Conservation (phyloP, 2,888 invertebrate species). For the Latrodectus elegans region DNA sequence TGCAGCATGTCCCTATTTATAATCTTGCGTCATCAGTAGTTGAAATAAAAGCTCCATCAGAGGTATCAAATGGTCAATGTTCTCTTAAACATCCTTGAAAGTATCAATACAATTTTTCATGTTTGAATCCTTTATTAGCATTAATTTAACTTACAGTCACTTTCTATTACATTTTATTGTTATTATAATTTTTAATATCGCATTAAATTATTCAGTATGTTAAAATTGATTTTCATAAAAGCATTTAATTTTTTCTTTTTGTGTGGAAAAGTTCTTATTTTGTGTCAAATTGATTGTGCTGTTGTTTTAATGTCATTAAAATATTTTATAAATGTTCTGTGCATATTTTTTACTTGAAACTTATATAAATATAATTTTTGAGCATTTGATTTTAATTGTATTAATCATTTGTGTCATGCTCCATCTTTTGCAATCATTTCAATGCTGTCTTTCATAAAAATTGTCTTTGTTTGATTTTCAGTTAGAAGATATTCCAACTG, state of each 20-base stretch:
- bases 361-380: background rate
- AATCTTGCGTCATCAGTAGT: constrained; percentile 77
- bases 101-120: too few relatives aligned
- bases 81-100: too few relatives aligned
- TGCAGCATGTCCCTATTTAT: constrained; percentile 82
- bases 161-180: too few relatives aligned
- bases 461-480: background rate
- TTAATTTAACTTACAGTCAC: too few relatives aligned
- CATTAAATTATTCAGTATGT: too few relatives aligned
- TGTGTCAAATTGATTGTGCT: too few relatives aligned
- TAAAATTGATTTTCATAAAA: too few relatives aligned
- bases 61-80: constrained; percentile 71
- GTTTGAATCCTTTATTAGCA: too few relatives aligned
- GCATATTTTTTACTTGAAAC: background rate
- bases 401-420: background rate
- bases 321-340: background rate
- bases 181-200: too few relatives aligned
- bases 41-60: constrained; percentile 76
- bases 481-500: constrained; percentile 28
- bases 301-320: background rate
- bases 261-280: too few relatives aligned
- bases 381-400: background rate
- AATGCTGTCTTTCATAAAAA: constrained; percentile 4
- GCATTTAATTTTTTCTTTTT: too few relatives aligned
- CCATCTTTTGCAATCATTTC: background rate